Conservation (phyloP, 37 sponge, comb jelly and placozoan genomes). For the Theonella swinhoei region DNA sequence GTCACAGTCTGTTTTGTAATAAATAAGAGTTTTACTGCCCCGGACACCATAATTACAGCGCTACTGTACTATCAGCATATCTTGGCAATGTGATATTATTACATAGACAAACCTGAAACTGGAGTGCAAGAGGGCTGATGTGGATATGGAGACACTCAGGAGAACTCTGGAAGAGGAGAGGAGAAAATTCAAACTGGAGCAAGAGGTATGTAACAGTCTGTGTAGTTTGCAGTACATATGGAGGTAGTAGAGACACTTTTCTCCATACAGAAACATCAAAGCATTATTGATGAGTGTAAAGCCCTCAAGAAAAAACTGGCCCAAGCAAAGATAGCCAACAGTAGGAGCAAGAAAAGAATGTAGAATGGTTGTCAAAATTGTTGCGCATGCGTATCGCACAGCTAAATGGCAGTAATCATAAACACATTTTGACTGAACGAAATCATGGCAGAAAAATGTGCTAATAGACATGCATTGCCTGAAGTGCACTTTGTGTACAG, state of each 20-base stretch:
- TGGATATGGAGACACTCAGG: not conserved
- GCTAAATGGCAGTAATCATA: no score
- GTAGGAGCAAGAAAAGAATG: not conserved
- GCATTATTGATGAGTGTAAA: constrained; percentile 11
- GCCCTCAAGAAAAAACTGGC: constrained; percentile 15
- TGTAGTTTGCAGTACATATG: not conserved
- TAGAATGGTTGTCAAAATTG: not conserved
- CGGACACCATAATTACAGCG: not conserved
- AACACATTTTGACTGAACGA: no score
- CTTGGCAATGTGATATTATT: not conserved
- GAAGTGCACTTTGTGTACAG: not conserved
- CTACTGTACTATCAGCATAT: not conserved
- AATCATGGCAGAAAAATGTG: no score
- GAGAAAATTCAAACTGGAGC: not conserved
- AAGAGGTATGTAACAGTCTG: not conserved
- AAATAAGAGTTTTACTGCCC: not conserved
- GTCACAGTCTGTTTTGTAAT: not conserved
- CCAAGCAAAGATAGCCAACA: constrained; percentile 22
- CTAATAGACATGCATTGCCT: not conserved
- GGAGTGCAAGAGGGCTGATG: constrained; percentile 4
- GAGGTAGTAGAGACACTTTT: not conserved
- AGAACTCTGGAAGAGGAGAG: not conserved
- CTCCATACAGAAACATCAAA: constrained; percentile 4
- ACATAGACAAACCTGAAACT: constrained; percentile 36
- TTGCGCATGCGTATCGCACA: not conserved